Conservation (phyloP, 2,797 vertebrate species). For the Enteromius fasciolatus region DNA sequence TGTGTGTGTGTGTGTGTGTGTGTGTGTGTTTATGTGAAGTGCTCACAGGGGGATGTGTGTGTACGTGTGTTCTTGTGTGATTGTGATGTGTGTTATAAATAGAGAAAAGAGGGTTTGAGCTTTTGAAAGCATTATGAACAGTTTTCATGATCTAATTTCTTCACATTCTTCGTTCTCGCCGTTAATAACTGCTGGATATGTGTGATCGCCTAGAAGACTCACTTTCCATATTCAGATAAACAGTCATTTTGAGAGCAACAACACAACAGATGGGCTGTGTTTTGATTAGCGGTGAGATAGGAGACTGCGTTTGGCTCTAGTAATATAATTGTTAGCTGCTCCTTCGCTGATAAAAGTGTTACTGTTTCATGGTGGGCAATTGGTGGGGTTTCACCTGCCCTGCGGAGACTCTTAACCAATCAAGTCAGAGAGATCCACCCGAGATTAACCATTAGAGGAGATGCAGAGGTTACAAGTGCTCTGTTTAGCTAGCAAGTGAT, state of each 20-base stretch:
- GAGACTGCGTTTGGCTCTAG: slow-evolving; percentile 79
- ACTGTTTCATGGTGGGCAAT: slow-evolving; percentile 81
- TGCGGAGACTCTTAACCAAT: slow-evolving; percentile 84
- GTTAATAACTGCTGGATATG: slow-evolving; percentile 64
- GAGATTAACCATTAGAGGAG: slow-evolving; percentile 81
- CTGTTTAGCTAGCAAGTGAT: slow-evolving; percentile 76
- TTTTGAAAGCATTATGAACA: slow-evolving; percentile 16
- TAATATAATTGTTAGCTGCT: slow-evolving; percentile 86
- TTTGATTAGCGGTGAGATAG: slow-evolving; percentile 83
- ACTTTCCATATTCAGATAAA: slow-evolving; percentile 80
- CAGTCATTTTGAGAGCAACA: slow-evolving; percentile 76
- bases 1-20: slow-evolving; percentile 69
- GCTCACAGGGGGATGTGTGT: slow-evolving; percentile 56
- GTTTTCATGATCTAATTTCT: slow-evolving; percentile 31
- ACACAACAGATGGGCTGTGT: slow-evolving; percentile 82
- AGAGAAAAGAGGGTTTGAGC: slow-evolving; percentile 54
- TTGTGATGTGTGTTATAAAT: slow-evolving; percentile 52
- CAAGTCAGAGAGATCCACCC: slow-evolving; percentile 82
- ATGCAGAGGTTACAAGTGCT: slow-evolving; percentile 74
- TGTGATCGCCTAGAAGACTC: slow-evolving; percentile 72
- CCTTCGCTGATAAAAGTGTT: slow-evolving; percentile 83
- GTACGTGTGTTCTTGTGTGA: slow-evolving; percentile 34
- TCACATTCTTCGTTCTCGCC: slow-evolving; percentile 54
- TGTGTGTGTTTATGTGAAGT: slow-evolving; percentile 64
- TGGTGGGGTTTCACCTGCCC: slow-evolving; percentile 81